Evolutionary conservation across 30 jellyfish, hydroid and myxozoan genomes (phyloP).

Genomic region (Cassiopea andromeda): DNA sequence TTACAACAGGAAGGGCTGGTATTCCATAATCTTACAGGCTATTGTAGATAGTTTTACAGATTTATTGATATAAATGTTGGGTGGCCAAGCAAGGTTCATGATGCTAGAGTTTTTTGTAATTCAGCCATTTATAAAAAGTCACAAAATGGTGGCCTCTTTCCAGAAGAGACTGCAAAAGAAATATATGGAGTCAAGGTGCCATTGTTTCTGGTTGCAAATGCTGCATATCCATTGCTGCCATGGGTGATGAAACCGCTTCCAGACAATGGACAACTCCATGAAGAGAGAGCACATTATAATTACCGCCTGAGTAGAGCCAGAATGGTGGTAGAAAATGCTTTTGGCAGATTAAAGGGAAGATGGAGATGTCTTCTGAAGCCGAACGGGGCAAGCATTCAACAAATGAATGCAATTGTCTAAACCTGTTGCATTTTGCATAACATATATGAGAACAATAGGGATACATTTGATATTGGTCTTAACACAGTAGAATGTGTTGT

Average conservation of each 20-base stretch:
- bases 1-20: conserved; percentile 63
- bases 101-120: conserved; percentile 46
- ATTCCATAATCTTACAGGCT: conserved; percentile 41
- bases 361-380: conserved; percentile 42
- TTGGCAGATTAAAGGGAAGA: conserved; percentile 45
- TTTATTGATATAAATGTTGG: conserved; percentile 51
- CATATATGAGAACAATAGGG: conserved; percentile 2
- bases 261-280: conserved; percentile 25
- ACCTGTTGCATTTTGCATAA: conserved; percentile 34
- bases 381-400: conserved; percentile 6
- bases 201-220: conserved; percentile 17
- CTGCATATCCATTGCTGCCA: conserved; percentile 43
- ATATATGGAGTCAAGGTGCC: conserved; percentile 41
- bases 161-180: conserved; percentile 8
- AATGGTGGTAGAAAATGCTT: conserved; percentile 60
- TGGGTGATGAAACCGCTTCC: conserved; percentile 30
- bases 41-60: conserved; percentile 20
- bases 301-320: conserved; percentile 66
- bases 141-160: conserved; percentile 20
- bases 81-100: conserved; percentile 61
- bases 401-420: not conserved
- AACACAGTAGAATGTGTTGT: not conserved
- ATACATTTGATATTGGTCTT: conserved; percentile 24
- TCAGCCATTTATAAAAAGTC: conserved; percentile 14
- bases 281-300: conserved; percentile 23